Evolutionary conservation across 2,113 vertebrate genomes (phyloP), one percentile per base, ranked within the genome.

Genomic region (Scomber scombrus): DNA sequence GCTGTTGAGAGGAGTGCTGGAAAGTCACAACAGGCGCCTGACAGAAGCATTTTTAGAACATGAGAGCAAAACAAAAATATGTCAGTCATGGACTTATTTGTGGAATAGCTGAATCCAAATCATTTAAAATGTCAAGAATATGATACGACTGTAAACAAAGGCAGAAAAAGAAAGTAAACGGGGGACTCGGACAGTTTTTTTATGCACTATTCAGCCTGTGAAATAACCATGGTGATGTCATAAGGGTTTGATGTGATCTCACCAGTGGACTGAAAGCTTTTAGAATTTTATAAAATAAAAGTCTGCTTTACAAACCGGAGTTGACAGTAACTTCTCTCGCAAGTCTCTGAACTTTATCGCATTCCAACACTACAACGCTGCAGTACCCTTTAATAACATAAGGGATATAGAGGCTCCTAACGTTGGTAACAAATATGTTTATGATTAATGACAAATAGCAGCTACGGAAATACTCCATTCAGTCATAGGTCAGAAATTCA

Each of bases 11-110:
- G 34, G 68, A 68, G 23, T 58, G 72, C 68, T 67, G 51, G 15
- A n/a, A 56, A 49, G 56, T 49, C 56, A 34, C 34, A 15, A 61
- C 61, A 29, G 70, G 62, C 7, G 12, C 15, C 55, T 80, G 60
- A 77, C 81, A 61, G 68, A 18, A 16, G 57, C 77, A 68, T 69
- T 80, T 86, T 80, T 64, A 72, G 56, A 73, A 62, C 58, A 78
- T 61, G 16, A 43, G 47, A 21, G 3, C 23, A 55, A 66, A 85
- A 82, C 49, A 52, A 63, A 79, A 79, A 71, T 21, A 84, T 74
- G 80, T 73, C 80, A 79, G 47, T 78, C 43, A 69, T n/a, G 29
- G 26, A 67, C 46, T 51, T 71, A 26, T 63, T 83, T 0, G 21
- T 81, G 34, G 51, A 56, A 21, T 14, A 8, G 45, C 29, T 65